Evolutionary conservation across 1,140 invertebrate genomes (phyloP), one percentile per base, ranked within the genome.

Genomic region (Chrysopa pallens): DNA sequence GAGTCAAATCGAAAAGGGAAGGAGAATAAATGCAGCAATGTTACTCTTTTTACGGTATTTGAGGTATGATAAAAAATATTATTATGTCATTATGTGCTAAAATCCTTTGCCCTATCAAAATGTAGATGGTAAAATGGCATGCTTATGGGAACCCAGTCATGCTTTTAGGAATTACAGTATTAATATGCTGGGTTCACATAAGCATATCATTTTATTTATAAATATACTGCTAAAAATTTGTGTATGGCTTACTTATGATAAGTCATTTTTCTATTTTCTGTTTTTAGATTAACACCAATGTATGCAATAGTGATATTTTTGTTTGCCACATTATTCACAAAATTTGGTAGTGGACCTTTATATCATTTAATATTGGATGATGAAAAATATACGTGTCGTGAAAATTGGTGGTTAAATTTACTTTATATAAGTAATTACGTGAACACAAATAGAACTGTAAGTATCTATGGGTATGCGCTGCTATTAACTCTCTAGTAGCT

Each of bases 371-470:
- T 59, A 8, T 50, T 52, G 12, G 49, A 48, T 6, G 45, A 42
- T 17, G 55, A 57, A 39, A 48, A 48, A 1, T 27, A 44, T 7
- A 57, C 59, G 46, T 61, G 59, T 43, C 52, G 51, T 39, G 46
- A 54, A 13, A 58, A 61, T 41, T 61, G 59, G 59, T 61, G 58
- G 73, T 59, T 57, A 1, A 73, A 74, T 55, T 44, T 75, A 0
- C 54, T 76, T 0, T 73, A 74, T 47, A 55, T 76, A 13, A 73
- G 67, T 50, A 77, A 76, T 53, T 64, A 75, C 29, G 53, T 72
- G 11, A 52, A 64, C 38, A 45, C 48, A 4, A 51, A 57, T 39
- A 47, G 60, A 48, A 59, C 60, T 52, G 62, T 64, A 55, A 54
- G 48, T 50, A 48, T 6, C 23, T 14, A 38, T n/a, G n/a, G n/a